These are phyloP conservation scores for Aldabrachelys gigantea DNA, from an alignment of 2,113 vertebrate species.

Conservation along the genomic window DNA sequence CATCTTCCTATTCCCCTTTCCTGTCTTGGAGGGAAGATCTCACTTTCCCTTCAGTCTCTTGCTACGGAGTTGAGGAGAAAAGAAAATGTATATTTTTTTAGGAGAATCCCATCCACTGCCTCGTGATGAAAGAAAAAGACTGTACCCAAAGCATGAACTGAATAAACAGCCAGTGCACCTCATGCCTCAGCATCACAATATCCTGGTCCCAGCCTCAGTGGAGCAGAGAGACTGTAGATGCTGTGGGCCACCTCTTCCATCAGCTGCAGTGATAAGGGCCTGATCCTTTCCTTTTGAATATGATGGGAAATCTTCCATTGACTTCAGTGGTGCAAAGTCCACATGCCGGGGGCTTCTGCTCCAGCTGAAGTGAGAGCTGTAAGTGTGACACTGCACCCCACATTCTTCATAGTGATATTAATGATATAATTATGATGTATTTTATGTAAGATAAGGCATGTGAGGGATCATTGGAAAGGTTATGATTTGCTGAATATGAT, in stretches of 20 bases:
- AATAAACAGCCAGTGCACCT: neutral
- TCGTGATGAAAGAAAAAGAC: neutral
- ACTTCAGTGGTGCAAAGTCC: neutral
- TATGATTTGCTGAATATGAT: no score
- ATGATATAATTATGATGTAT: no score
- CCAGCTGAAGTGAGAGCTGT: accelerated
- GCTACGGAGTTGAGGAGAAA: neutral
- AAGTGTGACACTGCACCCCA: neutral
- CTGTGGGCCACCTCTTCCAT: neutral
- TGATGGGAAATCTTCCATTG: neutral
- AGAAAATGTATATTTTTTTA: neutral
- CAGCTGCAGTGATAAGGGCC: neutral
- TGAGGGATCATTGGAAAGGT: no score
- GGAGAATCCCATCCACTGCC: neutral
- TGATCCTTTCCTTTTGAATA: neutral
- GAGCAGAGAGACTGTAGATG: neutral
- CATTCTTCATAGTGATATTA: no score
- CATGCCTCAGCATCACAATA: neutral
- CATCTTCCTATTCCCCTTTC: neutral
- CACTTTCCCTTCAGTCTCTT: neutral
- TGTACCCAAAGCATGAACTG: neutral
- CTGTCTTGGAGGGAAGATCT: neutral
- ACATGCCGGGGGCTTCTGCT: neutral
- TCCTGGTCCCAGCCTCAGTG: neutral
- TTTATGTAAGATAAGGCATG: no score